Evolutionary conservation across 2,113 vertebrate species (phyloP).

Genomic region (Hippoglossus stenolepis): DNA sequence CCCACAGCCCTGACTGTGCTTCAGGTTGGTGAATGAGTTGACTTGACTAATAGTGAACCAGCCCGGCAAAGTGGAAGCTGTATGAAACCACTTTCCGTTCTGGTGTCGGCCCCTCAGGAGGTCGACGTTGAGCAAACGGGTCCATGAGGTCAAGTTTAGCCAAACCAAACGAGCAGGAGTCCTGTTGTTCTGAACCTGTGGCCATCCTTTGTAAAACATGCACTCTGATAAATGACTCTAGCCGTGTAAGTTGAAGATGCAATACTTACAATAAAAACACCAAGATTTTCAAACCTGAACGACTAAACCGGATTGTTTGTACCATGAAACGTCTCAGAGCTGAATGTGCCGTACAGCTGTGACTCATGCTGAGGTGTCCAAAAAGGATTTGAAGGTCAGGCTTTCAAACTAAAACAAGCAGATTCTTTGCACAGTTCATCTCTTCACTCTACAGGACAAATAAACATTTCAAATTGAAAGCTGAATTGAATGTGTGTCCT

Average conservation of each 20-base stretch:
- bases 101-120: constrained; percentile 37
- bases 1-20: constrained; percentile 21
- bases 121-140: constrained; percentile 37
- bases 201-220: constrained; percentile 81
- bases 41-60: constrained; percentile 36
- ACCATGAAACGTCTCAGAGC: not conserved
- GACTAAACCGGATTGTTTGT: constrained; percentile 13
- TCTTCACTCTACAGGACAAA: too few relatives aligned
- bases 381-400: not conserved
- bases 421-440: not conserved
- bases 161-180: constrained; percentile 56
- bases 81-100: constrained; percentile 35
- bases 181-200: constrained; percentile 74
- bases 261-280: constrained; percentile 84
- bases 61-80: constrained; percentile 12
- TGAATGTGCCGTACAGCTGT: constrained; percentile 6
- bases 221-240: constrained; percentile 78
- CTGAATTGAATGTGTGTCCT: too few relatives aligned
- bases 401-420: not conserved
- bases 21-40: constrained; percentile 17
- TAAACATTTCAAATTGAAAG: too few relatives aligned
- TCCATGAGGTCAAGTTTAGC: constrained; percentile 34
- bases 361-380: not conserved
- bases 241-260: constrained; percentile 80
- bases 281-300: constrained; percentile 77